These are phyloP conservation scores for Anguilla pacifica DNA, from an alignment of 2,797 vertebrate species.

Conservation along the genomic window DNA sequence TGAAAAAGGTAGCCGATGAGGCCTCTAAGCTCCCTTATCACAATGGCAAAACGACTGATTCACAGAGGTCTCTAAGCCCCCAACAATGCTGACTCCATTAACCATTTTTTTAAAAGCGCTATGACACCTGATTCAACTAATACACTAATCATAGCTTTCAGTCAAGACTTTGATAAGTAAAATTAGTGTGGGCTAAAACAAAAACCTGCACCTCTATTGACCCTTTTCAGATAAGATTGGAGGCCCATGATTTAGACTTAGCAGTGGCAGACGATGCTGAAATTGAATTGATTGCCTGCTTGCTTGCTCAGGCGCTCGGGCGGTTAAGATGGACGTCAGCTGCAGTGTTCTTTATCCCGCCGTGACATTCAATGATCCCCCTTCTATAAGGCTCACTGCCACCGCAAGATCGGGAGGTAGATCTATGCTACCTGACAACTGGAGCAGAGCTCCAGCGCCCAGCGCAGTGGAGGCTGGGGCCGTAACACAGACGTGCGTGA, in stretches of 20 bases:
- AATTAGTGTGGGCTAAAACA: too few relatives aligned
- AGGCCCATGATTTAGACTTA: background rate
- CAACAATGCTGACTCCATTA: too few relatives aligned
- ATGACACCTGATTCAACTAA: too few relatives aligned
- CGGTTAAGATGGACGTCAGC: background rate
- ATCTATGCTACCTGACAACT: background rate
- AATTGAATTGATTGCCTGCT: background rate
- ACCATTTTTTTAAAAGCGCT: too few relatives aligned
- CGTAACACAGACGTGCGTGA: background rate
- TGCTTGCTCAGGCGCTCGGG: background rate
- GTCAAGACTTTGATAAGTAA: too few relatives aligned
- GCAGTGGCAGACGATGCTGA: background rate
- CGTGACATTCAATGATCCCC: background rate
- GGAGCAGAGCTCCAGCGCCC: background rate
- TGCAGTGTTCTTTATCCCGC: background rate
- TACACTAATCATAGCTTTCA: too few relatives aligned
- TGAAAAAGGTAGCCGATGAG: background rate
- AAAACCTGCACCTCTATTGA: too few relatives aligned
- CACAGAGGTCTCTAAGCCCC: too few relatives aligned
- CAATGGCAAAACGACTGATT: background rate
- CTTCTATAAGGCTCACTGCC: background rate
- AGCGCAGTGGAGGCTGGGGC: background rate
- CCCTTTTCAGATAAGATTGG: too few relatives aligned
- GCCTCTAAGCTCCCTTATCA: background rate
- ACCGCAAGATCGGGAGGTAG: background rate